phyloP scores from a whole-genome alignment of 2,797 vertebrate species.

The Champsocephalus esox region DNA sequence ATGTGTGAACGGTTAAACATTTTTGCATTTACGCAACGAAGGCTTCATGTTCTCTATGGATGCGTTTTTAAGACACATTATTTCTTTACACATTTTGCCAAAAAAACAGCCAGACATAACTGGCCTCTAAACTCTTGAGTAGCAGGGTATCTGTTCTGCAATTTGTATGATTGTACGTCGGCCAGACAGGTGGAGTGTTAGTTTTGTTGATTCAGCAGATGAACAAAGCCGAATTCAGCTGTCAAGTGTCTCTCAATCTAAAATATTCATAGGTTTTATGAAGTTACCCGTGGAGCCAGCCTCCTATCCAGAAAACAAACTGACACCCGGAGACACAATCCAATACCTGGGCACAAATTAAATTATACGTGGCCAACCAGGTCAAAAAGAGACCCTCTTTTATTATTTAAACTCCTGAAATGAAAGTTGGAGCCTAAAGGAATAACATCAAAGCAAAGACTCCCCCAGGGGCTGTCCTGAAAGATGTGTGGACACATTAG shows the following conservation, averaged over 20 bases:
- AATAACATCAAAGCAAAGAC: constrained; percentile 50
- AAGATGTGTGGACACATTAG: constrained; percentile 31
- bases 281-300: constrained; percentile 24
- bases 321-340: constrained; percentile 34
- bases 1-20: too few species aligned
- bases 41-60: background rate
- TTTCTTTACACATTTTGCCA: background rate
- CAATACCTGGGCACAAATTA: constrained; percentile 47
- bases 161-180: background rate
- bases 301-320: constrained; percentile 14
- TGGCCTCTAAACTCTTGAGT: background rate
- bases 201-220: constrained; percentile 8
- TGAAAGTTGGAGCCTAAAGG: constrained; percentile 39
- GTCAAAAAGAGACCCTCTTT: constrained; percentile 44
- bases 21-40: background rate
- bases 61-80: background rate
- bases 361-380: constrained; percentile 37
- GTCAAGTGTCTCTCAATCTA: background rate
- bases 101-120: background rate
- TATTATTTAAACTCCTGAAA: constrained; percentile 58
- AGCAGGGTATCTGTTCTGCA: background rate
- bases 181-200: background rate
- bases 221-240: background rate
- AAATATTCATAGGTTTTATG: constrained; percentile 51
- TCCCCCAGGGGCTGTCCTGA: constrained; percentile 40